Conservation (phyloP, 2,797 vertebrate genomes). For the Thunnus albacares region DNA sequence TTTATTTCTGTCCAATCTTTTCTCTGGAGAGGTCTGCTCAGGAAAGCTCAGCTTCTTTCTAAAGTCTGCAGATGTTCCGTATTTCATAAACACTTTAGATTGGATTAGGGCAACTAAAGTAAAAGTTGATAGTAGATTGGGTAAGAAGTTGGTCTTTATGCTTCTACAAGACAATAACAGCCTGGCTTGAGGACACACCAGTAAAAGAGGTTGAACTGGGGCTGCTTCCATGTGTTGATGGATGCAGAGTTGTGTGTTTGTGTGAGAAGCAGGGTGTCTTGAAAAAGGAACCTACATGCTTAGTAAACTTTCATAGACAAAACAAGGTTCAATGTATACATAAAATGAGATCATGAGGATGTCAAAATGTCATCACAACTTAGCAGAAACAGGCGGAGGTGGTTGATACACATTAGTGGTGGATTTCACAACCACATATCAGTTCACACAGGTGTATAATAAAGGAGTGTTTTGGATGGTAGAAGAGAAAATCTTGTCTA, state of each 20-base stretch:
- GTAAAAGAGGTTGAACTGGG: no score
- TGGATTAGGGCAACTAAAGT: not conserved
- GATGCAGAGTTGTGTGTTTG: not conserved
- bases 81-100: slow-evolving; percentile 10
- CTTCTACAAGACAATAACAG: slow-evolving; percentile 16
- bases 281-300: accelerated
- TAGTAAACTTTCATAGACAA: not conserved
- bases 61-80: not conserved
- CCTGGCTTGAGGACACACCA: not conserved
- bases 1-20: not conserved
- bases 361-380: not conserved
- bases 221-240: not conserved
- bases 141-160: not conserved
- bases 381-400: not conserved
- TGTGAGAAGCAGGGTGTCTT: not conserved
- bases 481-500: slow-evolving; percentile 6
- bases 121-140: not conserved
- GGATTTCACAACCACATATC: slow-evolving; percentile 6
- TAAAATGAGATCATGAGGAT: not conserved
- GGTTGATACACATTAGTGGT: not conserved
- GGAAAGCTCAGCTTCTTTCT: not conserved
- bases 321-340: not conserved
- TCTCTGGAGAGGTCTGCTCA: not conserved
- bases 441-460: not conserved
- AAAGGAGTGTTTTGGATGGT: no score